Conservation (phyloP, 2,797 vertebrate genomes). For the Pteropus rufus region DNA sequence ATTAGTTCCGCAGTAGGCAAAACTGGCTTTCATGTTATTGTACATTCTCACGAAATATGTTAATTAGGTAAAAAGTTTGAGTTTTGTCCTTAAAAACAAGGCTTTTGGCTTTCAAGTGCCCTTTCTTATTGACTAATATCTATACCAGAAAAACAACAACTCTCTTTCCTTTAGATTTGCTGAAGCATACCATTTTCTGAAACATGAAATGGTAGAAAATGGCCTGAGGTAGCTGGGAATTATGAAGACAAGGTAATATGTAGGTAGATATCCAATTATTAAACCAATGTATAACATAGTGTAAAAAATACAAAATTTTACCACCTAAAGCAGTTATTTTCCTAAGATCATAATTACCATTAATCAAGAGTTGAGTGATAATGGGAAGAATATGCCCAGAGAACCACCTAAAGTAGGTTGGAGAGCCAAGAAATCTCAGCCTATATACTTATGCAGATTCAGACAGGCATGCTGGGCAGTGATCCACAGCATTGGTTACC, state of each 20-base stretch:
- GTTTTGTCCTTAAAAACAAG: background rate
- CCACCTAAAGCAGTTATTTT: background rate
- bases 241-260: background rate
- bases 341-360: background rate
- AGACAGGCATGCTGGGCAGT: background rate
- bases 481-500: background rate
- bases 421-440: background rate
- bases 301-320: background rate
- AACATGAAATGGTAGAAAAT: background rate
- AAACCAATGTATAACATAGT: background rate
- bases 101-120: background rate
- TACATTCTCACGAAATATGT: background rate
- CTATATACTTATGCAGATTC: background rate
- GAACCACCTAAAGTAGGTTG: background rate
- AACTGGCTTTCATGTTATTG: background rate
- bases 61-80: conserved; percentile 31
- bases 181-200: background rate
- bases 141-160: background rate
- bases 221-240: background rate
- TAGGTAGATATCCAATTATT: background rate
- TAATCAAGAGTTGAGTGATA: background rate
- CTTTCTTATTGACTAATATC: background rate
- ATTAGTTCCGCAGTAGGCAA: background rate
- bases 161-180: background rate
- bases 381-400: background rate